phyloP scores from a whole-genome alignment of 2,113 vertebrate species.

The Myrmophylax atrothorax region DNA sequence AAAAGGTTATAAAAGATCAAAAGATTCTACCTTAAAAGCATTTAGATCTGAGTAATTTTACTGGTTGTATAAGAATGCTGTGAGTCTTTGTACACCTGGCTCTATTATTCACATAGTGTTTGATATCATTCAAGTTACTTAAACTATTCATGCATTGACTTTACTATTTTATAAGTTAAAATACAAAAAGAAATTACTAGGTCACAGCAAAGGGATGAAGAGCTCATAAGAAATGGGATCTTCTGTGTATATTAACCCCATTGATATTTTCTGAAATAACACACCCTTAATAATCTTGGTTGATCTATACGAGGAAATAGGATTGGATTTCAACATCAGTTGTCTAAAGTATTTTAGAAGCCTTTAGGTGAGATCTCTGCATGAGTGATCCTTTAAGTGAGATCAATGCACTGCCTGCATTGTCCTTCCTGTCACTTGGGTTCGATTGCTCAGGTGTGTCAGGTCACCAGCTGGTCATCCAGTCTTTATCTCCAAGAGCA shows the following conservation, averaged over 20 bases:
- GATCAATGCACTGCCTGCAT: not conserved
- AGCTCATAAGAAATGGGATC: not conserved
- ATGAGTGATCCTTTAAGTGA: not conserved
- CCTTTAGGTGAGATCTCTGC: not conserved
- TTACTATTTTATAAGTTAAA: not conserved
- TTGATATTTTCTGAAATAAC: not conserved
- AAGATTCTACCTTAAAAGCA: not conserved
- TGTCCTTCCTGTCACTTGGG: not conserved
- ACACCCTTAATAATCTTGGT: not conserved
- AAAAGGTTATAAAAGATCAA: slow-evolving; percentile 10
- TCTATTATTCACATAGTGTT: not conserved
- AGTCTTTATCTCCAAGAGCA: not conserved
- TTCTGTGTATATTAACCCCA: not conserved
- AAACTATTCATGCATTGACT: not conserved
- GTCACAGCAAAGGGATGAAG: not conserved
- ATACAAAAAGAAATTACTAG: not conserved
- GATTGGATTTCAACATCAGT: not conserved
- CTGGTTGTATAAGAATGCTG: not conserved
- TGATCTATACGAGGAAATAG: not conserved
- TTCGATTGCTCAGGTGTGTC: not conserved
- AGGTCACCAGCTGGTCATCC: fast-evolving
- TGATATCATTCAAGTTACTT: not conserved
- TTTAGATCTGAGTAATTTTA: not conserved
- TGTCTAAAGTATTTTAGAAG: not conserved
- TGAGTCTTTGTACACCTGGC: not conserved